Evolutionary conservation across 2,888 invertebrate species (phyloP).

Genomic region (Nomada ruficornis): DNA sequence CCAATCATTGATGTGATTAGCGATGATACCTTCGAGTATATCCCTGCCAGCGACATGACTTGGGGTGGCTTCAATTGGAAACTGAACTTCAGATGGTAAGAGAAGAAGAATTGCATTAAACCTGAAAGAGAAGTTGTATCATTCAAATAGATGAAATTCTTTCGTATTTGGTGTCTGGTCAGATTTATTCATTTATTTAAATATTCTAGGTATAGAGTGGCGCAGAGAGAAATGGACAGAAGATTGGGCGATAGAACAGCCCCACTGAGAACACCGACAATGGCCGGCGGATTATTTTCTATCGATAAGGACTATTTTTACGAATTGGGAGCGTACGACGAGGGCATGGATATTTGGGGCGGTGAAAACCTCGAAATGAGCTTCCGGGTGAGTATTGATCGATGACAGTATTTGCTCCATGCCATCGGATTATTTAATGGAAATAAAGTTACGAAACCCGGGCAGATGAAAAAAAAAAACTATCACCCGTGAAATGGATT

Average conservation of each 20-base stretch:
- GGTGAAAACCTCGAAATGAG: conserved; percentile 98
- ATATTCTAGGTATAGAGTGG: conserved; percentile 94
- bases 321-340: conserved; percentile 98
- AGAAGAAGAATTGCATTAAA: conserved; percentile 27
- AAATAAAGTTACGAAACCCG: neutral
- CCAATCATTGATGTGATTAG: conserved; percentile 99
- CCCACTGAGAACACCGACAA: conserved; percentile 97
- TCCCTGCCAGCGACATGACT: conserved; percentile 99
- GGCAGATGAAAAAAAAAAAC: neutral
- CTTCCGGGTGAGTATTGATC: conserved; percentile 90
- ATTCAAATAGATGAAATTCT: no score
- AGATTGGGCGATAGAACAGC: conserved; percentile 96
- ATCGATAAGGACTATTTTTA: conserved; percentile 99
- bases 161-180: neutral
- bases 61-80: conserved; percentile 99
- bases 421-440: neutral
- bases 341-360: conserved; percentile 99
- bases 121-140: no score
- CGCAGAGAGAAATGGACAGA: conserved; percentile 97
- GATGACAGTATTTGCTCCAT: conserved; percentile 1
- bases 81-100: conserved; percentile 98
- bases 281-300: conserved; percentile 98
- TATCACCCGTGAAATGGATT: neutral
- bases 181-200: neutral
- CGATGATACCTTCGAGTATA: conserved; percentile 99